These are phyloP conservation scores for Frieseomelitta varia DNA, from an alignment of 1,140 invertebrate species.

Conservation along the genomic window DNA sequence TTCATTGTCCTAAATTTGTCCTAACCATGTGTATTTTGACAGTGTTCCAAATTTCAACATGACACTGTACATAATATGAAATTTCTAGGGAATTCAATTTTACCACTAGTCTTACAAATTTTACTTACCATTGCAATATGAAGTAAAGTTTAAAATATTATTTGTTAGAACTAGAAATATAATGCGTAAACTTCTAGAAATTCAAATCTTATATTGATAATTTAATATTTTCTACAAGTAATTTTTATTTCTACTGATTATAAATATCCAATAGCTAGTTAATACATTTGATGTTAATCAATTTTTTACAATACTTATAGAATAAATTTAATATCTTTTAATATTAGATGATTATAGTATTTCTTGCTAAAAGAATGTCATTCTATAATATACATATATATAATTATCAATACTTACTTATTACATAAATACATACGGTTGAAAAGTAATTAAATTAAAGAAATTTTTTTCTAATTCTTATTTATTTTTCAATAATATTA, in stretches of 20 bases:
- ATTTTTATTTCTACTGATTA: not conserved
- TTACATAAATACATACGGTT: not conserved
- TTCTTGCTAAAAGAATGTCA: not conserved
- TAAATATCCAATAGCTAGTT: not conserved
- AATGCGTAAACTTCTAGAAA: too few relatives aligned
- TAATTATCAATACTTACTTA: not conserved
- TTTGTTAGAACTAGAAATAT: not conserved
- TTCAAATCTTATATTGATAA: too few relatives aligned
- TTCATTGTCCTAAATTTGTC: not conserved
- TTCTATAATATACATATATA: not conserved
- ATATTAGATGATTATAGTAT: not conserved
- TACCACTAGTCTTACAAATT: not conserved
- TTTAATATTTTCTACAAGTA: not conserved
- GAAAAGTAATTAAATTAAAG: not conserved
- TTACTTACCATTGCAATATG: not conserved
- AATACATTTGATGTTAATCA: not conserved
- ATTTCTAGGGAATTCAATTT: too few relatives aligned
- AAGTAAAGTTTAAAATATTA: too few relatives aligned
- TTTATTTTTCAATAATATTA: slow-evolving; percentile 25
- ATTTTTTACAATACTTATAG: not conserved
- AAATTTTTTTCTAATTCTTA: slow-evolving; percentile 10
- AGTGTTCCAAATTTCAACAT: not conserved
- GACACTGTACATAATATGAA: not conserved
- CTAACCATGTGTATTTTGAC: not conserved
- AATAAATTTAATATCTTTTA: slow-evolving; percentile 11